Evolutionary conservation across 2,797 vertebrate genomes (phyloP).

Genomic region (Manis crassicaudata): DNA sequence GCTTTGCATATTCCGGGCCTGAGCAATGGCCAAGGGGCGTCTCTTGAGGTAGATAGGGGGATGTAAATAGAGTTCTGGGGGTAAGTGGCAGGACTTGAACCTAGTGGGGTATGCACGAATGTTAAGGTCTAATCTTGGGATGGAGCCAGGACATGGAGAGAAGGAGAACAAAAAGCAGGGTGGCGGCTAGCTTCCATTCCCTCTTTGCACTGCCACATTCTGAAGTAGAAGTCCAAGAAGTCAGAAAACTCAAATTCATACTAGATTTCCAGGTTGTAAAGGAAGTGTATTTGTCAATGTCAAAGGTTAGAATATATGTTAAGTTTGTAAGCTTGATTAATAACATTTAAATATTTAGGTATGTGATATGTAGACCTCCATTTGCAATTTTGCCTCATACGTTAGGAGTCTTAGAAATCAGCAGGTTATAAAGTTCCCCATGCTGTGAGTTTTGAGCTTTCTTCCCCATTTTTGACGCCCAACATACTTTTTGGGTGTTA

Average conservation of each 20-base stretch:
- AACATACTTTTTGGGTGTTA: not conserved
- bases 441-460: not conserved
- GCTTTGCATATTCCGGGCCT: not conserved
- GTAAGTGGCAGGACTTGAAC: not conserved
- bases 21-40: not conserved
- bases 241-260: conserved; percentile 25
- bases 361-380: not conserved
- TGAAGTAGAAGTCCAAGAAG: conserved; percentile 42
- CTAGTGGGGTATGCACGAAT: not conserved
- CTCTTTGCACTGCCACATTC: not conserved
- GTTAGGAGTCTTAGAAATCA: not conserved
- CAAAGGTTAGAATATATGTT: not conserved
- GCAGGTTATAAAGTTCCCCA: conserved; percentile 4
- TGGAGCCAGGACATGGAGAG: not conserved
- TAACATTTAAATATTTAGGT: conserved; percentile 8
- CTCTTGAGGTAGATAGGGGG: not conserved
- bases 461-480: not conserved
- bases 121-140: not conserved
- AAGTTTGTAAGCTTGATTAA: conserved; percentile 21
- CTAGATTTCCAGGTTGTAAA: conserved; percentile 5
- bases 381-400: not conserved
- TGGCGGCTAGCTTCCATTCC: not conserved
- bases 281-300: not conserved
- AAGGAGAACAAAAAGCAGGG: not conserved
- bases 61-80: not conserved